Conservation (phyloP, 1,140 invertebrate species). For the Streblospio benedicti region DNA sequence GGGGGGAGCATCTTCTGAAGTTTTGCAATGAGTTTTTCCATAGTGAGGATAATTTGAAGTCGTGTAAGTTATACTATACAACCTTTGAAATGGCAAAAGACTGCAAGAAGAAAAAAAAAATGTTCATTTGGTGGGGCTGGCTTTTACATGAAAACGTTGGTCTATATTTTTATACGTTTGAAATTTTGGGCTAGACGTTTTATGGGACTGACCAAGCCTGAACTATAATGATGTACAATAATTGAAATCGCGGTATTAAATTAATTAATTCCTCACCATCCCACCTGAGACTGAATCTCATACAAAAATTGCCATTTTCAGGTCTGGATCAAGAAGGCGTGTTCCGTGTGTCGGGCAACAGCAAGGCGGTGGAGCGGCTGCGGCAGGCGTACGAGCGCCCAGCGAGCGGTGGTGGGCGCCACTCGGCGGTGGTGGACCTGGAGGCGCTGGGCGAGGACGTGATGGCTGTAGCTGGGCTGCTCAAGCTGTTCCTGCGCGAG, state of each 20-base stretch:
- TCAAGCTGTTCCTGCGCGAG: conserved; percentile 48
- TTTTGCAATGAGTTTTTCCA: neutral
- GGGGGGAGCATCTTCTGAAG: neutral
- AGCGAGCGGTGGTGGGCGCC: conserved; percentile 43
- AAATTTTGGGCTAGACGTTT: no score
- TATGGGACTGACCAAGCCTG: no score
- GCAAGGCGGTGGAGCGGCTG: conserved; percentile 43
- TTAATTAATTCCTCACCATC: no score
- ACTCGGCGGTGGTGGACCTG: conserved; percentile 45
- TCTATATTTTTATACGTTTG: no score
- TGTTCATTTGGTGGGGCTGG: neutral
- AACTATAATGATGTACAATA: no score
- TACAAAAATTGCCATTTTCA: no score
- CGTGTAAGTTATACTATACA: neutral
- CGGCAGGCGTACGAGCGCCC: conserved; percentile 39
- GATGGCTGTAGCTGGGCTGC: conserved; percentile 42
- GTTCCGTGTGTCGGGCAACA: conserved; percentile 46
- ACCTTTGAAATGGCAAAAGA: neutral
- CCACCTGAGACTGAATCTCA: no score
- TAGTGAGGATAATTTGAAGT: neutral
- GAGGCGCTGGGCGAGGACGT: conserved; percentile 39
- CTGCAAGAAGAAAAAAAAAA: neutral
- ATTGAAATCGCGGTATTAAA: no score
- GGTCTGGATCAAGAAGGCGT: conserved; percentile 43
- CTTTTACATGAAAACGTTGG: no score